phyloP scores from a whole-genome alignment of 2,797 vertebrate genomes.

The Benthosema pterotum region DNA sequence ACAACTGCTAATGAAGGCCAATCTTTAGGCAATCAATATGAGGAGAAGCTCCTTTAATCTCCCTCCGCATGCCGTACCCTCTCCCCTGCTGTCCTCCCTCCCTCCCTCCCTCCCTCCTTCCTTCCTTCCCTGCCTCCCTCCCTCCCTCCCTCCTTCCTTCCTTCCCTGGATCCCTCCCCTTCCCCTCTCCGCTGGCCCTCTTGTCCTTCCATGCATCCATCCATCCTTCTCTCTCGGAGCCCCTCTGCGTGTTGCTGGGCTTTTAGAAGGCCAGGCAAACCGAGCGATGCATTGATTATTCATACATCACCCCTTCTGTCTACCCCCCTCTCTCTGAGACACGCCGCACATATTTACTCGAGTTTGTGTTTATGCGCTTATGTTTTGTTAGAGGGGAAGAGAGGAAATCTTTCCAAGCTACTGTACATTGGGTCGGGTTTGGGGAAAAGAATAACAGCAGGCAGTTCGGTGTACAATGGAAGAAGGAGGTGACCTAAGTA shows the following conservation, averaged over 20 bases:
- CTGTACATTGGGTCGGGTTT: slow-evolving; percentile 21
- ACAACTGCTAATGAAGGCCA: slow-evolving; percentile 75
- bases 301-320: slow-evolving; percentile 68
- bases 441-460: slow-evolving; percentile 27
- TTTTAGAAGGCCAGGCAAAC: slow-evolving; percentile 65
- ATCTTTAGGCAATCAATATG: slow-evolving; percentile 77
- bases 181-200: slow-evolving; percentile 14
- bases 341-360: too few species aligned
- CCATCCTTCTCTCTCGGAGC: slow-evolving; percentile 52
- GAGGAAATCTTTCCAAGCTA: slow-evolving; percentile 18
- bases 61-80: slow-evolving; percentile 48
- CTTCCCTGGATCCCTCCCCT: slow-evolving; percentile 54
- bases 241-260: slow-evolving; percentile 67
- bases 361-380: slow-evolving; percentile 36
- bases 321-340: slow-evolving; percentile 11
- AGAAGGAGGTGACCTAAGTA: slow-evolving; percentile 13
- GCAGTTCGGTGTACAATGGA: slow-evolving; percentile 9
- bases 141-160: slow-evolving; percentile 46
- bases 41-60: slow-evolving; percentile 75
- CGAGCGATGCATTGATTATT: slow-evolving; percentile 76
- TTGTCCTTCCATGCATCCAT: slow-evolving; percentile 20
- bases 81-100: slow-evolving; percentile 4
- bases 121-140: slow-evolving; percentile 37
- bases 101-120: slow-evolving; percentile 32
- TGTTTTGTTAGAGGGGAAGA: slow-evolving; percentile 26